Evolutionary conservation across 2,888 invertebrate genomes (phyloP), one percentile per base, ranked within the genome.

Genomic region (Cepaea hortensis): DNA sequence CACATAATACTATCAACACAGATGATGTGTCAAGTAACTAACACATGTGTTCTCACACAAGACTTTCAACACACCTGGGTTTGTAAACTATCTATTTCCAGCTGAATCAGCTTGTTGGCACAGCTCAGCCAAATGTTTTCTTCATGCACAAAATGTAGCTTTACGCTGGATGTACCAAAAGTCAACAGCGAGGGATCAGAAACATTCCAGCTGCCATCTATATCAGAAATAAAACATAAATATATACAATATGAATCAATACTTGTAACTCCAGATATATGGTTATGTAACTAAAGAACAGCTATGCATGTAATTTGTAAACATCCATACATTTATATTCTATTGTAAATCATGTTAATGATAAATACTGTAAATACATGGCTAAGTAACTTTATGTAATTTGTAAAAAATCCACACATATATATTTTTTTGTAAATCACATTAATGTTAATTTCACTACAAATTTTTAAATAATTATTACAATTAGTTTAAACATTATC

Each of bases 41-140:
- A 55, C 55, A 35, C 35, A 35, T 35, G 35, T 55, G 55, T 11
- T 6, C 7, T 11, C 55, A 55, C 55, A 55, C 55, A 55, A 55
- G 11, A 55, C 55, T 55, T 55, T 55, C 55, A 55, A 55, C 55
- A 55, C 84, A 92, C 92, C 90, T 89, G 88, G 20, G 88, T 86
- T 70, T 87, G 77, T 20, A 90, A 85, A 20, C 85, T 90, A 70
- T 91, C 89, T 23, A 90, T 86, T 82, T 91, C 89, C 48, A 93
- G 97, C 84, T 98, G 95, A 50, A 97, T 97, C 23, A 98, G 97
- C 88, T 97, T 96, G 92, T 97, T 96, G 1, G 97, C 97, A 94
- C 97, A 98, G 0, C 98, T 97, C 0, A 97, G 97, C 94, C 98
- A 98, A 62, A 98, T 95, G 85, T 96, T 96, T 81, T 96, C 96